A percentile compares a stretch with the other conserved stretches of the same genome.
phyloP scores from a whole-genome alignment of 1,140 invertebrate genomes.

The Drosophila orosa region DNA sequence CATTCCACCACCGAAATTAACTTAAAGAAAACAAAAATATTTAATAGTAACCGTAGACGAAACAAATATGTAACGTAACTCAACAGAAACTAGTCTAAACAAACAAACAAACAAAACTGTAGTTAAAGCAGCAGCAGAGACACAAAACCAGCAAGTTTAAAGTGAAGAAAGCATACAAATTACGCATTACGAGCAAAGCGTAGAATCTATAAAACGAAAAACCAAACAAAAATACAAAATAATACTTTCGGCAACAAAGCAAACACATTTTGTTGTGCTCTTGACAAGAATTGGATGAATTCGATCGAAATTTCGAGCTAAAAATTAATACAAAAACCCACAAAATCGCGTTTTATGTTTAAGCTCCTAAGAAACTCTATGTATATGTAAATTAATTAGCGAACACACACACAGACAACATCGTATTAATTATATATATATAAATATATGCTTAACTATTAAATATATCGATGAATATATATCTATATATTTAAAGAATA shows the following conservation, averaged over 20 bases:
- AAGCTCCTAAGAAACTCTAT: conserved; percentile 59
- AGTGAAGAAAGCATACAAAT: conserved; percentile 20
- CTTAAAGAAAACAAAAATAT: conserved; percentile 52
- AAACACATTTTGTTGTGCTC: conserved; percentile 58
- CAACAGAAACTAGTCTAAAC: conserved; percentile 80
- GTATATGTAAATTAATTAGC: conserved; percentile 74
- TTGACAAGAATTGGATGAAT: conserved; percentile 46
- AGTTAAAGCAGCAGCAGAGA: conserved; percentile 55
- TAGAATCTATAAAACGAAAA: conserved; percentile 14
- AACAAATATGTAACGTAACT: conserved; percentile 74
- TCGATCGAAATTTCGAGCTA: conserved; percentile 42
- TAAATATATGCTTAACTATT: conserved; percentile 51
- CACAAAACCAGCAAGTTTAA: conserved; percentile 45
- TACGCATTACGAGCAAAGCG: conserved; percentile 35
- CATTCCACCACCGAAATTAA: conserved; percentile 78
- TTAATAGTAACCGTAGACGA: conserved; percentile 44
- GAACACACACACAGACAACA: conserved; percentile 40
- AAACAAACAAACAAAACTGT: conserved; percentile 40
- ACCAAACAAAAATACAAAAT: neutral
- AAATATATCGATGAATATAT: conserved; percentile 52
- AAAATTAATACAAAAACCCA: conserved; percentile 16
- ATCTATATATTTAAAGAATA: conserved; percentile 39
- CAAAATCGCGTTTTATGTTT: conserved; percentile 66
- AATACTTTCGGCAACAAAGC: conserved; percentile 49
- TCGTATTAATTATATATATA: conserved; percentile 56